phyloP scores from a whole-genome alignment of 1,140 invertebrate species.

The Acromyrmex heyeri region DNA sequence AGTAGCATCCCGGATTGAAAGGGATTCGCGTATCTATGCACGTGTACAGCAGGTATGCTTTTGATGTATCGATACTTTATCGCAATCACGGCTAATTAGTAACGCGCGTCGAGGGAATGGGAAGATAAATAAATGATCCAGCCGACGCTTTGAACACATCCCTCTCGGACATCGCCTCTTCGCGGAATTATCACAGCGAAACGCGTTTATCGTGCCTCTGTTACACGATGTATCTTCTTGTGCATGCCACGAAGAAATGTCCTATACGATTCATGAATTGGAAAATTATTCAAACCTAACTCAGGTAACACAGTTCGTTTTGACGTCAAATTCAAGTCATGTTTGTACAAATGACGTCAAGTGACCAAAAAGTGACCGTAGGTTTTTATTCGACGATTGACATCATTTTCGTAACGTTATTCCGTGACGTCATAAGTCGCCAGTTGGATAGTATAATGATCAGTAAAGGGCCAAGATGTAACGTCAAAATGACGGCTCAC shows the following conservation, averaged over 20 bases:
- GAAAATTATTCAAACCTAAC: background rate
- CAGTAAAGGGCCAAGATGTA: no score
- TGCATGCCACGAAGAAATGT: background rate
- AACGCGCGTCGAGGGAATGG: slow-evolving; percentile 47
- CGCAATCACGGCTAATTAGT: slow-evolving; percentile 74
- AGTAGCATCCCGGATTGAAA: slow-evolving; percentile 23
- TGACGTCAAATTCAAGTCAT: no score
- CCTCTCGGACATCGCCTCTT: slow-evolving; percentile 14
- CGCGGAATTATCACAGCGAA: slow-evolving; percentile 52
- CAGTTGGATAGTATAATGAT: no score
- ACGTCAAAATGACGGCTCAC: no score
- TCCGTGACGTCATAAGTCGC: no score
- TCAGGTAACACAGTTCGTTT: no score
- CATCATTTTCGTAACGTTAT: no score
- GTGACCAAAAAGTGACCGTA: no score
- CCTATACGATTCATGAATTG: background rate
- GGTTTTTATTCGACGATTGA: no score
- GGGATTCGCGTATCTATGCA: background rate
- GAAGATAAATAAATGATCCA: slow-evolving; percentile 69
- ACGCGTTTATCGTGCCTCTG: slow-evolving; percentile 8
- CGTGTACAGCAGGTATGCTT: slow-evolving; percentile 11
- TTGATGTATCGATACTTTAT: slow-evolving; percentile 69
- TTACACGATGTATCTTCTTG: background rate
- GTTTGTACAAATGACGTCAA: no score
- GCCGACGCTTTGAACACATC: slow-evolving; percentile 64